Conservation (phyloP, 2,888 invertebrate genomes). For the Brachyptera putata region DNA sequence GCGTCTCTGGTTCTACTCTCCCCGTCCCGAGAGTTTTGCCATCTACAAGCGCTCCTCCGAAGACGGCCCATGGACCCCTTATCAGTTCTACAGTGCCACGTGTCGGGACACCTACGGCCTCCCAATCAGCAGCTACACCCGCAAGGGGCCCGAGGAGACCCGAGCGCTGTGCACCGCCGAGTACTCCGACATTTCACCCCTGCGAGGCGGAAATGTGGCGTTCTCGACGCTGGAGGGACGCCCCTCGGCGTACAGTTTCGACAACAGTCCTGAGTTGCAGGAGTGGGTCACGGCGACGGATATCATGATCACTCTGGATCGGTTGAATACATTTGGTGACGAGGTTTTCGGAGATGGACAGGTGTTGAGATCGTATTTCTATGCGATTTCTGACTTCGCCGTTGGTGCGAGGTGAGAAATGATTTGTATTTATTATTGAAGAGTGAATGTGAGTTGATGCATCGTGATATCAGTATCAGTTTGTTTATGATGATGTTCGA, state of each 20-base stretch:
- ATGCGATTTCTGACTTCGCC: conserved; percentile 68
- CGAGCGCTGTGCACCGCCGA: conserved; percentile 96
- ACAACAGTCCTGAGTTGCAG: conserved; percentile 79
- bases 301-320: conserved; percentile 81
- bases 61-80: conserved; percentile 80
- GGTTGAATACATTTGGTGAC: conserved; percentile 97
- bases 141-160: conserved; percentile 77
- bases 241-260: conserved; percentile 89
- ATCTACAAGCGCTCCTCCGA: conserved; percentile 82
- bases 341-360: conserved; percentile 90
- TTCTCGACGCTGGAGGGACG: conserved; percentile 93
- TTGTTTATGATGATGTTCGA: too few relatives aligned
- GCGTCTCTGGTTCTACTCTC: conserved; percentile 88
- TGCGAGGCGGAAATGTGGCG: conserved; percentile 84
- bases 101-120: conserved; percentile 89
- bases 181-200: conserved; percentile 94
- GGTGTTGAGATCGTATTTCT: conserved; percentile 93
- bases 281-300: conserved; percentile 98
- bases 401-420: conserved; percentile 62
- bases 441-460: background rate
- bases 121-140: conserved; percentile 67
- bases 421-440: too few relatives aligned
- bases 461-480: background rate
- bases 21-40: conserved; percentile 95
- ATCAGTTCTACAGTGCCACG: conserved; percentile 88